Conservation (phyloP, 2,113 vertebrate species). For the Corythaixoides concolor region DNA sequence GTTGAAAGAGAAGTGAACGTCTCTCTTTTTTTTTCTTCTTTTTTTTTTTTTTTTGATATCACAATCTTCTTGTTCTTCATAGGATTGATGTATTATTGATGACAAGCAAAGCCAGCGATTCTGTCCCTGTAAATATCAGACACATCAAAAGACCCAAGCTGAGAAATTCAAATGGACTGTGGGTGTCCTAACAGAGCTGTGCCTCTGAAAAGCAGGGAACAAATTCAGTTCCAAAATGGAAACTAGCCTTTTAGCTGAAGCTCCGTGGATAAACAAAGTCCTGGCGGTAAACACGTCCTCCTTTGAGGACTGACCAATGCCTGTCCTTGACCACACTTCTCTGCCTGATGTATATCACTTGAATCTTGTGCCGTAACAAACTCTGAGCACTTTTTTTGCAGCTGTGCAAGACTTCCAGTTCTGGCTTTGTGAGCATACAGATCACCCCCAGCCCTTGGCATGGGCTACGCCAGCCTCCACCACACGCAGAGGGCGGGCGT, state of each 20-base stretch:
- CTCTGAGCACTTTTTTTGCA: neutral
- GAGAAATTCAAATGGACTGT: neutral
- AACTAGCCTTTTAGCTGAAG: neutral
- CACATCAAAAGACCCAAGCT: neutral
- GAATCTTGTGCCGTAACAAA: neutral
- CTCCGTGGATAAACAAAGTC: neutral
- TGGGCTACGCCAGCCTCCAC: neutral
- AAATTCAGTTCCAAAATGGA: neutral
- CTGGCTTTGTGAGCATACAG: neutral
- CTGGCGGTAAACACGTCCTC: neutral
- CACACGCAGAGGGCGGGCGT: neutral
- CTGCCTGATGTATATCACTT: neutral
- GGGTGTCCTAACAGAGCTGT: neutral
- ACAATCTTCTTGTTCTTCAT: neutral
- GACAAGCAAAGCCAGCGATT: neutral
- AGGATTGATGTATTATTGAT: conserved; percentile 11
- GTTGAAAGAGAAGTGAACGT: neutral
- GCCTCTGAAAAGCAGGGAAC: neutral
- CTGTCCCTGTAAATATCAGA: neutral
- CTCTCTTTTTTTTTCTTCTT: neutral
- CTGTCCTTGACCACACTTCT: neutral
- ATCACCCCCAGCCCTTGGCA: neutral
- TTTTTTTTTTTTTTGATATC: neutral
- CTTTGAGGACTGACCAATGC: neutral
- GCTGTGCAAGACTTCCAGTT: neutral